Conservation (phyloP, 2,888 invertebrate genomes). For the Dione juno region DNA sequence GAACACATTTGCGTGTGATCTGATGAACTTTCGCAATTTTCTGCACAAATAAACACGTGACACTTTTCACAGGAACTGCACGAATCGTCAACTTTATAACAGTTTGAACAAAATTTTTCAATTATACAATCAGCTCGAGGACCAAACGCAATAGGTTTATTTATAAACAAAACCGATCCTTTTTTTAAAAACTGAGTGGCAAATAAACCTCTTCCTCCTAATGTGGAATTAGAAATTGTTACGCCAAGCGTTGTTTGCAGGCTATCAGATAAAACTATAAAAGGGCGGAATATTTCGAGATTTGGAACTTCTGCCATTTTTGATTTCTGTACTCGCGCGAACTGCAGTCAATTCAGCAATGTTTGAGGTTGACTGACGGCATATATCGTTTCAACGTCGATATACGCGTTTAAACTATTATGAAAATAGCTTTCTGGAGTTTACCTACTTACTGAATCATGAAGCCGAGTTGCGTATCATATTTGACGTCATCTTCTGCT, state of each 20-base stretch:
- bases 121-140: constrained; percentile 82
- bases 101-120: constrained; percentile 85
- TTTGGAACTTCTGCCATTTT: constrained; percentile 27
- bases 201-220: constrained; percentile 88
- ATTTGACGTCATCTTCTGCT: constrained; percentile 64
- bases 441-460: constrained; percentile 59
- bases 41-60: constrained; percentile 86
- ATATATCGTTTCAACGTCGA: constrained; percentile 51
- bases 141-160: constrained; percentile 86
- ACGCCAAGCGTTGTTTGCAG: constrained; percentile 62
- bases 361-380: constrained; percentile 49
- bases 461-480: constrained; percentile 64
- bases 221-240: constrained; percentile 82
- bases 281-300: constrained; percentile 10
- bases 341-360: constrained; percentile 36
- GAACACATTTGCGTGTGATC: constrained; percentile 85
- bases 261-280: constrained; percentile 30
- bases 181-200: constrained; percentile 84
- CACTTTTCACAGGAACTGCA: constrained; percentile 84
- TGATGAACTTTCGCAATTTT: constrained; percentile 81
- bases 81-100: constrained; percentile 76
- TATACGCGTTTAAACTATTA: constrained; percentile 64
- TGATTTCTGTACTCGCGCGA: constrained; percentile 13
- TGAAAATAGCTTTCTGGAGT: constrained; percentile 78
- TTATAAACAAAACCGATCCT: constrained; percentile 87